Evolutionary conservation across 2,888 invertebrate species (phyloP), one percentile per base, ranked within the genome.

Genomic region (Pedicia rivosa): DNA sequence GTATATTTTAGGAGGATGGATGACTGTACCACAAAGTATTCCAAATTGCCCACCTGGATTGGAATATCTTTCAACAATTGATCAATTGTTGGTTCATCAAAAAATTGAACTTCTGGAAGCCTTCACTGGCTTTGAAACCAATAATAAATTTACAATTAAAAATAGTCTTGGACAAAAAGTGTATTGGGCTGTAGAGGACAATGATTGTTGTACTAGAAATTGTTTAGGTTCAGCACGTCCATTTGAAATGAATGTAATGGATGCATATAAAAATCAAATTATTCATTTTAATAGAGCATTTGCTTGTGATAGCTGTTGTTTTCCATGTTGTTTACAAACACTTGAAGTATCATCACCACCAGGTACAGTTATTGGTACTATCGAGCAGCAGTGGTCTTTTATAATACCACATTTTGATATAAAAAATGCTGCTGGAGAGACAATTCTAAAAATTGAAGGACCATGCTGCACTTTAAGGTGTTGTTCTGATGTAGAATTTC

Each of bases 51-150:
- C 81, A 36, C 80, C 77, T 56, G 87, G 87, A 48, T 77, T 88
- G 73, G 86, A 83, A 67, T 88, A 82, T 72, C 79, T 88, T 64
- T 79, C 80, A 65, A 73, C 72, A 73, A 74, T 88, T 72, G 84
- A 87, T 57, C 78, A 79, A 48, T 64, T 88, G 38, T 66, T 83
- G 45, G 74, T 88, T 40, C 78, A 82, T 48, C 86, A 86, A 59
- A 79, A 82, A 63, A 74, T 83, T 24, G 84, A 86, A 55, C 49
- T 81, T 34, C 56, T 84, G 59, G 51, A 61, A 72, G 88, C 79
- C 6, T 71, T 87, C 44, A 75, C 77, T 44, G 86, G 87, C 13
- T 90, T 82, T 62, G 88, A 90, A 62, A 82, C 83, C 8, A 79
- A 83, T 55, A 92, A 91, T 55, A 88, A 87, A 59, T 92, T 83